phyloP scores from a whole-genome alignment of 2,888 invertebrate species.

The Philereme vetulata region DNA sequence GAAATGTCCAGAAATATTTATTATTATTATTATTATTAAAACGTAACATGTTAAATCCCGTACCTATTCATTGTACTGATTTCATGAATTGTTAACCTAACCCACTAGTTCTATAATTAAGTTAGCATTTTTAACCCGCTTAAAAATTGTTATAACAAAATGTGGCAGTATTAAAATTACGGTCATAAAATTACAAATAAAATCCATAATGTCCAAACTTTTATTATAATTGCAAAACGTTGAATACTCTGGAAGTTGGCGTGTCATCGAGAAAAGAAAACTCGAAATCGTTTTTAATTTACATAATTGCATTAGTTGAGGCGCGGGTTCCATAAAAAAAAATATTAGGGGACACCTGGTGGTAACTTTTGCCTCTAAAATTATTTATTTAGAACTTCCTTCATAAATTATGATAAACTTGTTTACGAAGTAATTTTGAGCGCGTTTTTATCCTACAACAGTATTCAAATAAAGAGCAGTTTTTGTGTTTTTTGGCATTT shows the following conservation, averaged over 20 bases:
- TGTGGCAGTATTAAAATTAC: too few species aligned
- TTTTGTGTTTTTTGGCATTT: constrained; percentile 24
- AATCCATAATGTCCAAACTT: constrained; percentile 1
- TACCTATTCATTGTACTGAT: too few species aligned
- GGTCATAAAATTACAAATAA: not conserved
- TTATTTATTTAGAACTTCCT: constrained; percentile 78
- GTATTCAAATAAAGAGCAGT: constrained; percentile 54
- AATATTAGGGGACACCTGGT: constrained; percentile 79
- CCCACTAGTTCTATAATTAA: too few species aligned
- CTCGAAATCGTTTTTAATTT: constrained; percentile 60
- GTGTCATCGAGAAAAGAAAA: constrained; percentile 49
- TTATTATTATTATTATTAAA: too few species aligned
- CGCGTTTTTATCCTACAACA: constrained; percentile 54
- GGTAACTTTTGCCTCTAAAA: constrained; percentile 78
- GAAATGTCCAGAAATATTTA: too few species aligned
- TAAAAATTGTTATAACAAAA: too few species aligned
- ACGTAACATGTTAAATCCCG: too few species aligned
- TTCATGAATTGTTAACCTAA: too few species aligned
- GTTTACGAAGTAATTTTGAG: constrained; percentile 79
- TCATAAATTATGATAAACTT: constrained; percentile 81
- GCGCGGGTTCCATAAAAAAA: constrained; percentile 67
- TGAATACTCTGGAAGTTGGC: constrained; percentile 31
- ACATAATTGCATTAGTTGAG: constrained; percentile 74
- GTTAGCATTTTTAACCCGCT: too few species aligned
- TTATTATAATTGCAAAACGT: constrained; percentile 21